These are phyloP conservation scores for Pachyseris speciosa DNA, from an alignment of 64 coral and sea anemone genomes.

Conservation along the genomic window DNA sequence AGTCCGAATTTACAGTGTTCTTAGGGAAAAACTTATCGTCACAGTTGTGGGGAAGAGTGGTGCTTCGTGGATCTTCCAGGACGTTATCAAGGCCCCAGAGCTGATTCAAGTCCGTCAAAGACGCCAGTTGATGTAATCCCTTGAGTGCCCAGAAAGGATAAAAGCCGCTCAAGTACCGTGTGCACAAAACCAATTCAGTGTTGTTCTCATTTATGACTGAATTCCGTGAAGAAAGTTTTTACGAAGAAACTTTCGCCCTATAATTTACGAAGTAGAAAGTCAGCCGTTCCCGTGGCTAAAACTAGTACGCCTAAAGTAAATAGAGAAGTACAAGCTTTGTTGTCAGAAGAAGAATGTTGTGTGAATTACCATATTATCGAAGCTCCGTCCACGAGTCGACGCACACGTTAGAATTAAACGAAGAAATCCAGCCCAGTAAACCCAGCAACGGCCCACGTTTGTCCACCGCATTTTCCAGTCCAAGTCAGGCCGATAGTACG, in stretches of 20 bases:
- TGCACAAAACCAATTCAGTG: too few relatives aligned
- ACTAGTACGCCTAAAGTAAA: not conserved
- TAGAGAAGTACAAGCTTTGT: not conserved
- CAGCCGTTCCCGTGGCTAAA: not conserved
- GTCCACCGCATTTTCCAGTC: constrained; percentile 17
- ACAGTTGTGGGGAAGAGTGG: not conserved
- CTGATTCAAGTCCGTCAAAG: not conserved
- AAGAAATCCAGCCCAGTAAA: not conserved
- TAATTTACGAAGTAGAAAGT: not conserved
- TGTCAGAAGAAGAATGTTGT: not conserved
- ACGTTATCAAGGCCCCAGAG: not conserved
- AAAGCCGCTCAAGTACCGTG: too few relatives aligned
- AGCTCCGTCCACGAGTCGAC: not conserved
- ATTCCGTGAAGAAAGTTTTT: not conserved
- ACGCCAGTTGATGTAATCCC: too few relatives aligned
- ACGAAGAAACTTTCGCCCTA: not conserved
- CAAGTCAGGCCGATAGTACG: not conserved
- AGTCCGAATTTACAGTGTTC: too few relatives aligned
- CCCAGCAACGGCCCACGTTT: too few relatives aligned
- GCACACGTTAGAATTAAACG: not conserved
- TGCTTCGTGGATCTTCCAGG: not conserved
- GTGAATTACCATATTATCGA: not conserved
- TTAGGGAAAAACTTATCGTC: not conserved
- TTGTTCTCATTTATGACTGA: too few relatives aligned
- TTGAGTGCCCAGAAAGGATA: too few relatives aligned